Percentiles rank a stretch among this genome's conserved stretches.
phyloP scores from a whole-genome alignment of 2,113 vertebrate genomes.

The Rhizomys pruinosus region DNA sequence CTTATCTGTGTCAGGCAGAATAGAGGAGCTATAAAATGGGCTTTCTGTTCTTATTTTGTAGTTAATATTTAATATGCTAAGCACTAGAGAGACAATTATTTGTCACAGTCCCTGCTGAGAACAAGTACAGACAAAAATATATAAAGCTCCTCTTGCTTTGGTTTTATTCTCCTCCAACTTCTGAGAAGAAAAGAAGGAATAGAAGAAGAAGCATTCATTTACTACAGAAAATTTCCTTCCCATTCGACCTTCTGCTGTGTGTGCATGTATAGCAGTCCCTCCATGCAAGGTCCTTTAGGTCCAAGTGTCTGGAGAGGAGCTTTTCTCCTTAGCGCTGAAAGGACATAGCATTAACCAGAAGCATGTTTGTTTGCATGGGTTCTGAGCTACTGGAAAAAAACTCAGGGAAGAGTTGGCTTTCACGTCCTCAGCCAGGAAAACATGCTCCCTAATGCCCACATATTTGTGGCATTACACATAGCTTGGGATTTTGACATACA shows the following conservation, averaged over 20 bases:
- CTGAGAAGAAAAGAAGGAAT: not conserved
- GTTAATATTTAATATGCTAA: slow-evolving; percentile 61
- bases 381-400: not conserved
- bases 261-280: not conserved
- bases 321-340: not conserved
- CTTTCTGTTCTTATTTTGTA: slow-evolving; percentile 51
- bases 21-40: not conserved
- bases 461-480: slow-evolving; percentile 52
- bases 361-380: not conserved
- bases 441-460: slow-evolving; percentile 5
- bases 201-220: not conserved
- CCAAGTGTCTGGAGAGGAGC: not conserved
- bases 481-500: slow-evolving; percentile 24
- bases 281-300: not conserved
- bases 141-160: not conserved
- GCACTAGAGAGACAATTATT: slow-evolving; percentile 13
- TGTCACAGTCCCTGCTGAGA: slow-evolving; percentile 25
- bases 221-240: not conserved
- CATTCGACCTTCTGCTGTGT: not conserved
- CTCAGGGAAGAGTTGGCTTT: slow-evolving; percentile 21
- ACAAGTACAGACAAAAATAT: not conserved
- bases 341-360: not conserved
- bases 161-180: slow-evolving; percentile 40
- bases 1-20: not conserved
- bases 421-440: slow-evolving; percentile 52